Evolutionary conservation across 2,113 vertebrate species (phyloP), one percentile per base, ranked within the genome.

Genomic region (Beaufortia kweichowensis): DNA sequence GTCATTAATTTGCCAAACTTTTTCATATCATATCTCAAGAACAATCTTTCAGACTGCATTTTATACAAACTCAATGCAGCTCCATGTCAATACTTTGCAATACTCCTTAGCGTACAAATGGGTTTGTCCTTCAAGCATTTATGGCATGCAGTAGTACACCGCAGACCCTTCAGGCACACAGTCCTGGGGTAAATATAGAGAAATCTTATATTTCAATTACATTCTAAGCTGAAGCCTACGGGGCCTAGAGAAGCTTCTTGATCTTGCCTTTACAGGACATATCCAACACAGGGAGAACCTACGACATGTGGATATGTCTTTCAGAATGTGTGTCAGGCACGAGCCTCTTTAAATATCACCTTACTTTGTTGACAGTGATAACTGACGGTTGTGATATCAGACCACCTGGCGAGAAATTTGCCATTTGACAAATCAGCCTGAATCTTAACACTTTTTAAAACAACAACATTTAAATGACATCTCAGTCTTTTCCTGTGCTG

Each of bases 361-460:
- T 71, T 71, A 71, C 69, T 39, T 33, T 71, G 69, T 41, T 71
- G 69, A 71, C 69, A 71, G 17, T 39, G 31, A 71, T 26, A 59
- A 57, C 33, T 15, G 2, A 41, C 33, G 21, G 50, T 35, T 57
- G 67, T 56, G 28, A 70, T 70, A 41, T 71, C 19, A 57, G 33
- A 71, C 33, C 68, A 59, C 33, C 33, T 46, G 67, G 67, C 19
- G 33, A 71, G 33, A 71, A n/a, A 41, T 3, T 41, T 15, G 31
- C 31, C 3, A 24, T 15, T 71, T 33, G 59, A 17, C 31, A 10
- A 31, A 50, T 23, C 21, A 56, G 9, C 14, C 48, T 35, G 17
- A 55, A 69, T 12, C 5, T 4, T 46, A n/a, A n/a, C n/a, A n/a
- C 3, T 17, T 7, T 24, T 24, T 65, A 21, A n/a, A n/a, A n/a